phyloP scores from a whole-genome alignment of 2,888 invertebrate species.

The Rosalia funebris region DNA sequence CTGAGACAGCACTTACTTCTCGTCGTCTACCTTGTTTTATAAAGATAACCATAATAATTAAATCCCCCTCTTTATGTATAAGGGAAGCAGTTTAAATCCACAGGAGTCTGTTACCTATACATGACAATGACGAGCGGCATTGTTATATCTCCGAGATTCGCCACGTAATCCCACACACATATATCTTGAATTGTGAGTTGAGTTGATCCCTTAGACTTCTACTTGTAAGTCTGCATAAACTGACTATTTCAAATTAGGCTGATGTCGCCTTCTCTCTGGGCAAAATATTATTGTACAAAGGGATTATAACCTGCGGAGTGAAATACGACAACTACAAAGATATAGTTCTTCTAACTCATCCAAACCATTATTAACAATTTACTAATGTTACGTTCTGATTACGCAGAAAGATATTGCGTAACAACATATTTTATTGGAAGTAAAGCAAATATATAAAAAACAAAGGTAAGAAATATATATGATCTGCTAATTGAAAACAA shows the following conservation, averaged over 20 bases:
- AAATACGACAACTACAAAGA: too few relatives aligned
- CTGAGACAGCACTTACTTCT: conserved; percentile 54
- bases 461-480: too few relatives aligned
- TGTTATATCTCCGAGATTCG: conserved; percentile 36
- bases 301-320: too few relatives aligned
- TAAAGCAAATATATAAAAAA: too few relatives aligned
- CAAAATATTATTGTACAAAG: too few relatives aligned
- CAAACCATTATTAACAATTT: too few relatives aligned
- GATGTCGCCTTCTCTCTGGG: conserved; percentile 48
- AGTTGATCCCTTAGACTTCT: conserved; percentile 52
- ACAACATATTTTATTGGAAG: too few relatives aligned
- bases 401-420: too few relatives aligned
- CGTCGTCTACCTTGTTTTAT: conserved; percentile 61
- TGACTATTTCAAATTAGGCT: conserved; percentile 49
- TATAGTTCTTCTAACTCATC: too few relatives aligned
- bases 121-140: conserved; percentile 58
- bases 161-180: conserved; percentile 51
- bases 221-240: conserved; percentile 39
- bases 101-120: conserved; percentile 45
- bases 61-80: conserved; percentile 54
- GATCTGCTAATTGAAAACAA: too few relatives aligned
- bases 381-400: too few relatives aligned
- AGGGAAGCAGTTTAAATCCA: conserved; percentile 48
- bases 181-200: conserved; percentile 48
- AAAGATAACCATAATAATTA: conserved; percentile 64